These are phyloP conservation scores for Misgurnus anguillicaudatus DNA, from an alignment of 2,113 vertebrate genomes.

Conservation along the genomic window DNA sequence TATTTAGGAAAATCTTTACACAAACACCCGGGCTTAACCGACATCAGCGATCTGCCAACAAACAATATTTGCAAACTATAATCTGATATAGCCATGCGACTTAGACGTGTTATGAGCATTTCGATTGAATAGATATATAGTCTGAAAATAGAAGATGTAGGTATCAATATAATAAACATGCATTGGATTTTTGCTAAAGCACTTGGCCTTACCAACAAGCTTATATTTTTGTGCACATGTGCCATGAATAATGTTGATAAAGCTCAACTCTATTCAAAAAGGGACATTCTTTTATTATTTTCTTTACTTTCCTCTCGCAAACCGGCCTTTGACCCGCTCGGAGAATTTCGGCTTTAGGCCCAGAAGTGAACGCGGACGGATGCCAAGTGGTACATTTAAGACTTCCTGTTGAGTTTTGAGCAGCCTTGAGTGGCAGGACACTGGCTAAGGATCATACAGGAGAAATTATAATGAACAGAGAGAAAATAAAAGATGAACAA, in stretches of 20 bases:
- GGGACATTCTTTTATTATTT: not conserved
- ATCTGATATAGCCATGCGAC: not conserved
- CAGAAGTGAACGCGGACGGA: slow-evolving; percentile 22
- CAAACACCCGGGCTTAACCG: not conserved
- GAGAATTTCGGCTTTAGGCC: slow-evolving; percentile 22
- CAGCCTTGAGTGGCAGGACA: not conserved
- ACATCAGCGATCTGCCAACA: not conserved
- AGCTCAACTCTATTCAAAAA: not conserved
- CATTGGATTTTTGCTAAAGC: no score
- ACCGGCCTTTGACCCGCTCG: not conserved
- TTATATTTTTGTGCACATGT: no score
- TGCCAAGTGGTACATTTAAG: slow-evolving; percentile 12
- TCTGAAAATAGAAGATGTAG: no score
- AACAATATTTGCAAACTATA: not conserved
- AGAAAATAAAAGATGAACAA: not conserved
- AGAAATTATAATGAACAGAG: no score
- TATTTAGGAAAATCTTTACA: not conserved
- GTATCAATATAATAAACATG: no score
- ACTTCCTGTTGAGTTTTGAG: slow-evolving; percentile 1
- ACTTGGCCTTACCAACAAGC: no score
- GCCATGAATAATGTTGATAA: no score
- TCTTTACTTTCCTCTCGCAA: not conserved
- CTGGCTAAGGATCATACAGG: not conserved
- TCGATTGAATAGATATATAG: no score
- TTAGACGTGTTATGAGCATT: not conserved